phyloP scores from a whole-genome alignment of 2,113 vertebrate genomes.

The Siniperca chuatsi region DNA sequence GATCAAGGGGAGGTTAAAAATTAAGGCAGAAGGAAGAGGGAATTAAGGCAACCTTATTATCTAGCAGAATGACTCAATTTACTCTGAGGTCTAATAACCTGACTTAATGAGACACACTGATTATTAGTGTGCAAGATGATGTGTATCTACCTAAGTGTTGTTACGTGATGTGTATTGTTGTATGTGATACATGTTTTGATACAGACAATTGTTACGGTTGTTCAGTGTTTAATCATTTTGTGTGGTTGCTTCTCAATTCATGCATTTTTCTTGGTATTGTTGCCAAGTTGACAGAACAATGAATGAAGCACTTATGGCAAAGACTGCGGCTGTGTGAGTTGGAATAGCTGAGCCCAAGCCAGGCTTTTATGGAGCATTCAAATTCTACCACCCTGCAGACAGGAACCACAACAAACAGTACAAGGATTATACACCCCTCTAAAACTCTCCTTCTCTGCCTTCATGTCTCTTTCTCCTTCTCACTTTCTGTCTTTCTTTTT shows the following conservation, averaged over 20 bases:
- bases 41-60: slow-evolving; percentile 45
- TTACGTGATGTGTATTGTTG: neutral
- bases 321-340: slow-evolving; percentile 39
- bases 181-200: neutral
- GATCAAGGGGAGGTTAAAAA: slow-evolving; percentile 17
- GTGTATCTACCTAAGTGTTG: neutral
- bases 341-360: slow-evolving; percentile 34
- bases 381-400: slow-evolving; percentile 65
- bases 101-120: slow-evolving; percentile 28
- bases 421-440: slow-evolving; percentile 61
- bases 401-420: slow-evolving; percentile 53
- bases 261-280: slow-evolving; percentile 15
- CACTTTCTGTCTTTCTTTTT: slow-evolving; percentile 11
- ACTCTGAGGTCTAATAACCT: slow-evolving; percentile 37
- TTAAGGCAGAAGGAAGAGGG: slow-evolving; percentile 6
- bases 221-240: slow-evolving; percentile 30
- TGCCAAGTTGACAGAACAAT: slow-evolving; percentile 43
- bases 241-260: slow-evolving; percentile 7
- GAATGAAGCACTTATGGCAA: slow-evolving; percentile 22
- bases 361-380: slow-evolving; percentile 46
- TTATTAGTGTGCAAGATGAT: slow-evolving; percentile 24
- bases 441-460: slow-evolving; percentile 44
- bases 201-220: neutral
- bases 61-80: slow-evolving; percentile 45
- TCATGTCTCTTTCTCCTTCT: slow-evolving; percentile 24